Base-by-base conservation (phyloP, 2,888 invertebrate species). In the Clunio marinus region DNA sequence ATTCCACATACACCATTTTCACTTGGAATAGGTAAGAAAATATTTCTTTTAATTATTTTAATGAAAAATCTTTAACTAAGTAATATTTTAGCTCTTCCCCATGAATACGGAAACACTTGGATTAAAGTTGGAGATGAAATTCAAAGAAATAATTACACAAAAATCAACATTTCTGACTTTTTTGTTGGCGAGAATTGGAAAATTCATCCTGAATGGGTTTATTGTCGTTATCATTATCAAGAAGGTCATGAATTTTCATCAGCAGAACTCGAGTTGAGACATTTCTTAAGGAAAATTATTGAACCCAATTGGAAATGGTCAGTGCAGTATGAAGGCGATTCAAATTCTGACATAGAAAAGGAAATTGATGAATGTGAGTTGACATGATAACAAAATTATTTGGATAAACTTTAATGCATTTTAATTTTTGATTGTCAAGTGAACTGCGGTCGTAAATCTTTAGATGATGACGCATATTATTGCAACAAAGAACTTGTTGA, bases 1-100 rank as follows among this genome's bases (percentile, higher is more conserved):
- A 78, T 96, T 51, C 84, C 84, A n/a, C 86, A 87, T 51, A 93
- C 93, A 0, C 93, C 94, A 0, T 96, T 94, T 77, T 88, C 91
- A 0, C 82, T 96, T 76, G 94, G 90, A 1, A 28, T 66, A 10
- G 65, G 41, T 41, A 15, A 41, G 41, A n/a, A 41, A n/a, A n/a
- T n/a, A n/a, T n/a, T n/a, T n/a, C n/a, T n/a, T n/a, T n/a, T n/a
- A n/a, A 7, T 32, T 13, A 13, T 32, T 32, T 32, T 8, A 32
- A 5, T 32, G 5, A 13, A 41, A 41, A 41, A 41, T 41, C 4
- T 41, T n/a, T 41, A n/a, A 13, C 41, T 13, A 41, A 41, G 3
- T 41, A 4, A n/a, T n/a, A n/a, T n/a, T 57, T 85, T 95, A 70
- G 92, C 89, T 0, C 78, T 94, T 72, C 84, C 86, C 73, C 41